phyloP scores from a whole-genome alignment of 2,113 vertebrate genomes.

The Saguinus imperator region DNA sequence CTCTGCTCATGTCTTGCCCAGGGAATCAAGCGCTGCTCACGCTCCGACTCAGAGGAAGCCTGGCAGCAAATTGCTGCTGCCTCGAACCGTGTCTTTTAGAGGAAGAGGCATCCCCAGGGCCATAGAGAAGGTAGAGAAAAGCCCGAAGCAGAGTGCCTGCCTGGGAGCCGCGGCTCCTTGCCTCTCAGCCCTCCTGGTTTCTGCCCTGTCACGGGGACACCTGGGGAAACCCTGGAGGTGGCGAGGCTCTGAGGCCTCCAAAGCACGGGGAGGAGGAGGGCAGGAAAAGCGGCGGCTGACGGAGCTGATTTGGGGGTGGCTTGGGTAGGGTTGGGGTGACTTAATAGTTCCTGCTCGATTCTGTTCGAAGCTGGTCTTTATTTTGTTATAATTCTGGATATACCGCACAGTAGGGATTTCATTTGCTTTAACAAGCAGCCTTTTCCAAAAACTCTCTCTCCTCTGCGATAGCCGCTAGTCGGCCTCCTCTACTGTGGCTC shows the following conservation, averaged over 20 bases:
- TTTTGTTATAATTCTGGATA: not conserved
- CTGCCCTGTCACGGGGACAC: not conserved
- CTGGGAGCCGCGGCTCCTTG: not conserved
- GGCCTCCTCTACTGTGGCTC: not conserved
- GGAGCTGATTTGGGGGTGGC: not conserved
- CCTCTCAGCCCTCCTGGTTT: not conserved
- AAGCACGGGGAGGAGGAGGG: not conserved
- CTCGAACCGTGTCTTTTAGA: conserved; percentile 35
- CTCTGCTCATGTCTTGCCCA: not conserved
- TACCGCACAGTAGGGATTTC: not conserved
- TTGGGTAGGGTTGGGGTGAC: not conserved
- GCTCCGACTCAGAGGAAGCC: conserved; percentile 15
- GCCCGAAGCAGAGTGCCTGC: rapidly evolving
- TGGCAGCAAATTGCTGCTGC: conserved; percentile 30
- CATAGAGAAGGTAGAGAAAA: conserved; percentile 78
- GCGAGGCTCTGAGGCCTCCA: rapidly evolving
- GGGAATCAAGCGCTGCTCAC: rapidly evolving
- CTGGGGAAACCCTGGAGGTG: rapidly evolving
- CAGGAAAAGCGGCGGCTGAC: rapidly evolving
- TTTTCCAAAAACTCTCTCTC: not conserved
- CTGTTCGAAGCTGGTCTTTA: not conserved
- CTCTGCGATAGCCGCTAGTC: rapidly evolving
- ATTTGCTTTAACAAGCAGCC: not conserved
- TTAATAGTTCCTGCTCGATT: not conserved
- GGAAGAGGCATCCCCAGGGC: conserved; percentile 72